Conservation (phyloP, 2,888 invertebrate species). For the Allacma fusca region DNA sequence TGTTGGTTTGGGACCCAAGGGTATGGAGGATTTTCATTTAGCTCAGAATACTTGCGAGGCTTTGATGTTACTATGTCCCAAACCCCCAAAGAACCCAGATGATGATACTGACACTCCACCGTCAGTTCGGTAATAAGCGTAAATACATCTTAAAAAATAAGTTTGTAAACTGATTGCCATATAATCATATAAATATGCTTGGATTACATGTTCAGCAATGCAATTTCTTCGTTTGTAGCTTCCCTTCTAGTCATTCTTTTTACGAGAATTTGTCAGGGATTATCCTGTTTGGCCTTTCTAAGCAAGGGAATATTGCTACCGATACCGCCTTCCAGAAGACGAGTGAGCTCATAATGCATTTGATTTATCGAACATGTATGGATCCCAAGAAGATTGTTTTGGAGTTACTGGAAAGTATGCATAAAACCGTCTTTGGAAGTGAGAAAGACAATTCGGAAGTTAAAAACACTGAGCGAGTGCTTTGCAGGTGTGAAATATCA, state of each 20-base stretch:
- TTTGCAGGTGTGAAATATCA: constrained; percentile 38
- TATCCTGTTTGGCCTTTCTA: constrained; percentile 50
- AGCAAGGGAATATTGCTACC: constrained; percentile 41
- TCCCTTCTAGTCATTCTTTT: constrained; percentile 43
- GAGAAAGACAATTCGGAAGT: constrained; percentile 39
- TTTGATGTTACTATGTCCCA: constrained; percentile 52
- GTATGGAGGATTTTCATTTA: constrained; percentile 49
- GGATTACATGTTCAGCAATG: neutral
- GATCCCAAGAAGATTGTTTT: constrained; percentile 49
- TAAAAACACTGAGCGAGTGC: constrained; percentile 43
- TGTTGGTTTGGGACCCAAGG: constrained; percentile 52
- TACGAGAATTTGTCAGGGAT: constrained; percentile 50
- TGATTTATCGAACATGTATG: constrained; percentile 55
- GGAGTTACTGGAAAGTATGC: constrained; percentile 47
- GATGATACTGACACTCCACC: constrained; percentile 16
- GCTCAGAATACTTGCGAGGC: constrained; percentile 56
- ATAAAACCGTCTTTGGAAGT: constrained; percentile 47
- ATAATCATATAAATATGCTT: no score
- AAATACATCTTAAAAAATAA: no score
- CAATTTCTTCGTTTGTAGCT: constrained; percentile 39
- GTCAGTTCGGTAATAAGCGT: neutral
- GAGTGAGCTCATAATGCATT: constrained; percentile 52
- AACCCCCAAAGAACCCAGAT: constrained; percentile 44
- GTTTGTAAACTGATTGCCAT: no score
- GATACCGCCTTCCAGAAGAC: constrained; percentile 50